A percentile compares a stretch with the other conserved stretches of the same genome.
phyloP scores from a whole-genome alignment of 2,797 vertebrate species.

The Dipus sagitta region DNA sequence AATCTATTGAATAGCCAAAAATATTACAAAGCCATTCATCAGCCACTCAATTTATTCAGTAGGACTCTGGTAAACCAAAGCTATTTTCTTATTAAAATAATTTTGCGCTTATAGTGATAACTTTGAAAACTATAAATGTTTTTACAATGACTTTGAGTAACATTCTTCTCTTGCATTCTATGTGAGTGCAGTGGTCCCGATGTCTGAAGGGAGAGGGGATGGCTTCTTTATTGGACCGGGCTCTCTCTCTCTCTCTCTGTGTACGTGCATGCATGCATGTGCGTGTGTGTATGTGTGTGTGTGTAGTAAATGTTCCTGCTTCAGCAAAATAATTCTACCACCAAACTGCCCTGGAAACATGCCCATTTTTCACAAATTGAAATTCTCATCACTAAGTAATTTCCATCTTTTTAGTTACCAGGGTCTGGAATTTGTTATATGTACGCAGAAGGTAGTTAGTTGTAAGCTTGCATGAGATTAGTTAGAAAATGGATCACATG shows the following conservation, averaged over 20 bases:
- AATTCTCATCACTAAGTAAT: slow-evolving; percentile 11
- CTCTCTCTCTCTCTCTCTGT: too few relatives aligned
- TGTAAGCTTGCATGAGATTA: neutral
- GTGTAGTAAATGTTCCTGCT: neutral
- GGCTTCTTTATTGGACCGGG: neutral
- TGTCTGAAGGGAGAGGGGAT: neutral
- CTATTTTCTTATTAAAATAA: slow-evolving; percentile 40
- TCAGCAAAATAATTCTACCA: neutral
- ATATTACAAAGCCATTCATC: neutral
- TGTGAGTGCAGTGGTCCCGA: neutral
- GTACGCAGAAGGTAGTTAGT: neutral
- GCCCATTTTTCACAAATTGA: neutral
- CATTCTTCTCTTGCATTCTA: neutral
- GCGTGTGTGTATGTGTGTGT: neutral
- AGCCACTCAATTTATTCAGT: neutral
- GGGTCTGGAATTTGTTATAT: neutral
- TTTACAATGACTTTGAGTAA: neutral
- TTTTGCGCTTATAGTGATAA: neutral
- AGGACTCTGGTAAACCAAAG: slow-evolving; percentile 11
- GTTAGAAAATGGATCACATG: neutral
- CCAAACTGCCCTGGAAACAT: neutral
- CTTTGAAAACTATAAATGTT: neutral
- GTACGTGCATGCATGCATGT: too few relatives aligned
- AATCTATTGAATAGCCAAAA: neutral
- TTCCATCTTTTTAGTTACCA: neutral